These are phyloP conservation scores for Lordiphosa collinella DNA, from an alignment of 1,140 invertebrate species.

Conservation along the genomic window DNA sequence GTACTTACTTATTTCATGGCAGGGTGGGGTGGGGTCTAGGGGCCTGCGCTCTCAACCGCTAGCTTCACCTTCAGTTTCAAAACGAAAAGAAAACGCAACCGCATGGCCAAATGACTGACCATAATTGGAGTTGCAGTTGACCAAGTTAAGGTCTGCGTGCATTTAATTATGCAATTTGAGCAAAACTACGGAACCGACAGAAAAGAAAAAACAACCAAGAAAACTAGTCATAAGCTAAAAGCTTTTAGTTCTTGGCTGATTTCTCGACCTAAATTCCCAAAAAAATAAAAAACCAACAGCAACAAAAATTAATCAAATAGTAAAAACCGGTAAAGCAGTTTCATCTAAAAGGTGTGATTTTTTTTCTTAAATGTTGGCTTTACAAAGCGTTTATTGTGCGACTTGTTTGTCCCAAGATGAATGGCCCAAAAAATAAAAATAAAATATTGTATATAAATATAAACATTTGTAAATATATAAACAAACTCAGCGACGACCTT, in stretches of 20 bases:
- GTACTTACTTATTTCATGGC: not conserved
- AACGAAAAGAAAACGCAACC: slow-evolving; percentile 50
- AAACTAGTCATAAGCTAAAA: slow-evolving; percentile 16
- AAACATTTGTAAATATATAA: not conserved
- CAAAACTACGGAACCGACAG: slow-evolving; percentile 42
- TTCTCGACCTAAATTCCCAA: slow-evolving; percentile 31
- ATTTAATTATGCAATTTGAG: slow-evolving; percentile 77
- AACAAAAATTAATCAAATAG: slow-evolving; percentile 45
- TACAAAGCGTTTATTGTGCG: slow-evolving; percentile 15
- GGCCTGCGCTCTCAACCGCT: slow-evolving; percentile 20
- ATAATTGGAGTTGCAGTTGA: slow-evolving; percentile 63
- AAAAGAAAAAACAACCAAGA: slow-evolving; percentile 7
- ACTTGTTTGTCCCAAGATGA: slow-evolving; percentile 8
- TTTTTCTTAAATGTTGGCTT: not conserved
- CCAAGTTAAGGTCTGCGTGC: slow-evolving; percentile 68
- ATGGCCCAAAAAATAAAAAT: not conserved
- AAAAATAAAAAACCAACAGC: slow-evolving; percentile 14
- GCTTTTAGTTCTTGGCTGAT: slow-evolving; percentile 38
- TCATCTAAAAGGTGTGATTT: slow-evolving; percentile 24
- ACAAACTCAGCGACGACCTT: not conserved
- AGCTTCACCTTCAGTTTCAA: slow-evolving; percentile 52
- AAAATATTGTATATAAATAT: not conserved
- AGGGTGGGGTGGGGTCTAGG: not conserved
- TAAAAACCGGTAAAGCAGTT: slow-evolving; percentile 29
- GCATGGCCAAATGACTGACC: slow-evolving; percentile 60